Percentiles rank a stretch among this genome's conserved stretches.
phyloP scores from a whole-genome alignment of 37 sponge, comb jelly and placozoan genomes.

The Tethya wilhelma region DNA sequence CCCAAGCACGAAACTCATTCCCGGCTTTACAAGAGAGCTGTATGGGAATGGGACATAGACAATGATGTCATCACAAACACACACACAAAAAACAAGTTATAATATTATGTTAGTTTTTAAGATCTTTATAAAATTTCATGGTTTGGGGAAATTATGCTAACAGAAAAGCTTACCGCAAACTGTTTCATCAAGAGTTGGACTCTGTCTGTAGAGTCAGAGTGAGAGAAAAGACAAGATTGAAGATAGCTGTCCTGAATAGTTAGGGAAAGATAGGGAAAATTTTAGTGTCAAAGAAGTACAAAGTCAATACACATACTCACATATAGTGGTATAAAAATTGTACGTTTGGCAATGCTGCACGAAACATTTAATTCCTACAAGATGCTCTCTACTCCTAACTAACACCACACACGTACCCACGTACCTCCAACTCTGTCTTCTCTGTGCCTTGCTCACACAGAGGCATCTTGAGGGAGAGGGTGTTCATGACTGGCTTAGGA shows the following conservation, averaged over 20 bases:
- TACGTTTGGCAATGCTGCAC: not conserved
- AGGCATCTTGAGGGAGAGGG: conserved; percentile 59
- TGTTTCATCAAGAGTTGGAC: conserved; percentile 67
- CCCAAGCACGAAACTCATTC: conserved; percentile 63
- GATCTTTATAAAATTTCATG: not conserved
- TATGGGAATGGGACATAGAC: too few species aligned
- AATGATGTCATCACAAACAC: too few species aligned
- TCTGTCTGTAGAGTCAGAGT: not conserved
- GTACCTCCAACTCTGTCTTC: conserved; percentile 67
- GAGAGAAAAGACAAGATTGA: not conserved
- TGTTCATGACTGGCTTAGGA: conserved; percentile 80
- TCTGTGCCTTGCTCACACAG: conserved; percentile 75
- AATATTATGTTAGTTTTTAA: not conserved
- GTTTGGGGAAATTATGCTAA: not conserved
- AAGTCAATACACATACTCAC: too few species aligned
- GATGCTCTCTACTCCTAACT: not conserved
- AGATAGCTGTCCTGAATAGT: conserved; percentile 11
- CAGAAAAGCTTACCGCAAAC: conserved; percentile 89
- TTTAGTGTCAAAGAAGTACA: too few species aligned
- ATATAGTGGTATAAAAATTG: too few species aligned
- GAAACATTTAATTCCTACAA: not conserved
- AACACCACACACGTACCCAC: not conserved
- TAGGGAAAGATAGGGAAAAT: not conserved
- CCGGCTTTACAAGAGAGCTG: conserved; percentile 78
- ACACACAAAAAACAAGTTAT: too few species aligned